Base-by-base conservation (phyloP, 2,797 vertebrate genomes). In the Poeciliopsis paucimaculata region DNA sequence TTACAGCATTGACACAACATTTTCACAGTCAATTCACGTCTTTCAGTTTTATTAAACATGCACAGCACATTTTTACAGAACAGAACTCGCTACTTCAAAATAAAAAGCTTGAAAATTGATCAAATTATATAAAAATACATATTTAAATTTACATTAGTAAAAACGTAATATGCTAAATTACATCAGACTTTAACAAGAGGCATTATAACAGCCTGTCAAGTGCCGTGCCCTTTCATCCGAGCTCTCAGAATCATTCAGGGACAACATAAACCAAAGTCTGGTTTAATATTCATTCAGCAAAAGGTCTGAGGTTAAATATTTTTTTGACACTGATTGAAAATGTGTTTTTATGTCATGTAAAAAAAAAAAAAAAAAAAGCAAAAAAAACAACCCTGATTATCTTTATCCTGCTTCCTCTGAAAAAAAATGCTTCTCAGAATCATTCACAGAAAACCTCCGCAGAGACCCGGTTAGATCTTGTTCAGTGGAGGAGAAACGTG, bases 201-300 rank as follows among this genome's bases (percentile, higher is more conserved):
- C 31, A 51, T 36, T 36, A 26, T 68, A 41, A 41, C 36, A 26
- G 36, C 36, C 36, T 26, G 2, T 23, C 36, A 6, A 20, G 4
- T 26, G 36, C 0, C 4, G 0, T 34, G 9, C 47, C 74, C 39
- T 53, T 64, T 5, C 87, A 36, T 28, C 4, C 70, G 1, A 53
- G 12, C 5, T 1, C 72, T 75, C 87, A 77, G 62, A 80, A 55
- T 90, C 85, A 89, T 82, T 82, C 68, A 80, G 64, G 77, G 73
- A 53, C 4, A 64, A 71, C 57, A 16, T 62, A 20, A 5, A 45
- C n/a, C 28, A 75, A 55, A 11, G 31, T 72, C 12, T 82, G 74
- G 80, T 87, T 84, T 62, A 81, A 77, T 16, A 84, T 76, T 49
- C 0, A 75, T 75, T 75, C 1, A 45, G n/a, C 51, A 1, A 70